phyloP scores from a whole-genome alignment of 1,140 invertebrate genomes.

The Bombus confusus region DNA sequence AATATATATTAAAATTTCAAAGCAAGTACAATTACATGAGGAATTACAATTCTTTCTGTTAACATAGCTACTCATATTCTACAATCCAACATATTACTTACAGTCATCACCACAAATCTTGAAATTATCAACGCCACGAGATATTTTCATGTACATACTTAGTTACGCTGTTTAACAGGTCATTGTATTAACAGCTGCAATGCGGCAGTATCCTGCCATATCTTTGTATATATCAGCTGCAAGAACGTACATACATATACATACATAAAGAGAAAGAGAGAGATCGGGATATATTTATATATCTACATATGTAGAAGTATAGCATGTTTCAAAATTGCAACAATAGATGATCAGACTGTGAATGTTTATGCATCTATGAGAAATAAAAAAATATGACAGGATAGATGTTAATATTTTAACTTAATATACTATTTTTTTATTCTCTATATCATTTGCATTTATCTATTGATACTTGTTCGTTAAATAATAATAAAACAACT shows the following conservation, averaged over 20 bases:
- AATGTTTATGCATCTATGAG: too few relatives aligned
- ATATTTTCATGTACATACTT: background rate
- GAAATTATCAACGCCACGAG: background rate
- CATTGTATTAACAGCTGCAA: slow-evolving; percentile 67
- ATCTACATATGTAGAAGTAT: background rate
- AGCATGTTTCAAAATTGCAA: background rate
- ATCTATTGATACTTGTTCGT: too few relatives aligned
- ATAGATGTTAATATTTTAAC: too few relatives aligned
- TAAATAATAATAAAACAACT: too few relatives aligned
- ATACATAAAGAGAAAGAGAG: background rate
- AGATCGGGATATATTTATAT: background rate
- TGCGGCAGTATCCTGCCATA: slow-evolving; percentile 65
- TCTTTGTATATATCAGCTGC: slow-evolving; percentile 34
- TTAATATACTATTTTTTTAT: too few relatives aligned
- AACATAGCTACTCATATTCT: background rate
- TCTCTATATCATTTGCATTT: too few relatives aligned
- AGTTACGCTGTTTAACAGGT: slow-evolving; percentile 31
- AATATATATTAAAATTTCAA: too few relatives aligned
- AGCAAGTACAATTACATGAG: too few relatives aligned
- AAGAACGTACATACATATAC: background rate
- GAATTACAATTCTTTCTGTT: background rate
- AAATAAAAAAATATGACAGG: too few relatives aligned
- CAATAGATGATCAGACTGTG: too few relatives aligned
- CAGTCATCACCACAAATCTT: too few relatives aligned
- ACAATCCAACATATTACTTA: too few relatives aligned